Conservation (phyloP, 1,140 invertebrate species). For the Leptonema lineaticorne region DNA sequence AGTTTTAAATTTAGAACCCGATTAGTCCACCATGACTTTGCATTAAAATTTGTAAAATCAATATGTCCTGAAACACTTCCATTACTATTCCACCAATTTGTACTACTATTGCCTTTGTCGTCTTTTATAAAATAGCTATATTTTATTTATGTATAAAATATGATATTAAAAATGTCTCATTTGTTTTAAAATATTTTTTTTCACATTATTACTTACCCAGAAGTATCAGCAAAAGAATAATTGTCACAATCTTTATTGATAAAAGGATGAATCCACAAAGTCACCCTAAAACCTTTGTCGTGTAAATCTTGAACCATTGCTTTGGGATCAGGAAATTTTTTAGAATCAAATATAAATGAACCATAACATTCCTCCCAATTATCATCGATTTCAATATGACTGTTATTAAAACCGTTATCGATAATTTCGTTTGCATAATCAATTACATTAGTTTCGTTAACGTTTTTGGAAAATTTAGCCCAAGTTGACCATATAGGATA, state of each 20-base stretch:
- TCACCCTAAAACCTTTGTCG: slow-evolving; percentile 67
- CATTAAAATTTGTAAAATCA: slow-evolving; percentile 77
- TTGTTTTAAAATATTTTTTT: slow-evolving; percentile 46
- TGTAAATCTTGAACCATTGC: slow-evolving; percentile 61
- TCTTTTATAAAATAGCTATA: slow-evolving; percentile 63
- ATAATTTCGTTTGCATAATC: slow-evolving; percentile 73
- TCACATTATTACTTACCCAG: slow-evolving; percentile 57
- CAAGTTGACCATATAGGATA: slow-evolving; percentile 92
- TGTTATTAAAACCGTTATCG: slow-evolving; percentile 68
- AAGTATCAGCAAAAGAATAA: slow-evolving; percentile 59
- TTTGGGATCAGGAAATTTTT: slow-evolving; percentile 73
- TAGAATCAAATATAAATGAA: slow-evolving; percentile 68
- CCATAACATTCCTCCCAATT: slow-evolving; percentile 92
- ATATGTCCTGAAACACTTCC: slow-evolving; percentile 60
- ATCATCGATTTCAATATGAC: slow-evolving; percentile 90
- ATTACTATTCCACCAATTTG: slow-evolving; percentile 83
- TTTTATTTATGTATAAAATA: background rate
- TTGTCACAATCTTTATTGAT: slow-evolving; percentile 73
- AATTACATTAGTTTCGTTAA: slow-evolving; percentile 67
- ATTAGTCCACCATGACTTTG: slow-evolving; percentile 72
- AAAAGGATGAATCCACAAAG: slow-evolving; percentile 89
- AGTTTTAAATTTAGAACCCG: slow-evolving; percentile 62
- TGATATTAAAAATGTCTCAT: background rate
- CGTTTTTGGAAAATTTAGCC: slow-evolving; percentile 72
- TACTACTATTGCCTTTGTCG: slow-evolving; percentile 58